A percentile compares a stretch with the other conserved stretches of the same genome.
Evolutionary conservation across 2,113 vertebrate species (phyloP).

Genomic region (Okapia johnstoni): DNA sequence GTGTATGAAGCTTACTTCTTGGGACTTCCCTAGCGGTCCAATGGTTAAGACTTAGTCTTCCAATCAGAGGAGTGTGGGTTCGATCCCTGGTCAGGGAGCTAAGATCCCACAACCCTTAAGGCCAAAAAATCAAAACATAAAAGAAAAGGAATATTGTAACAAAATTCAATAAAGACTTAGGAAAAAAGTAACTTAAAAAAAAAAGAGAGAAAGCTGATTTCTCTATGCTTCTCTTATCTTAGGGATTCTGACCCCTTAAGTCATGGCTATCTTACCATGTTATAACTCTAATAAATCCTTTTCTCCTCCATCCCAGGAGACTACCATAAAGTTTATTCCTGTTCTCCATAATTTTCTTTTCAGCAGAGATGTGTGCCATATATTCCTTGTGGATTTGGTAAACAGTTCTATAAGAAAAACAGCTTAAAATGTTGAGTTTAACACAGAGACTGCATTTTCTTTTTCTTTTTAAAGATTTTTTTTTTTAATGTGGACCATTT

Average conservation of each 20-base stretch:
- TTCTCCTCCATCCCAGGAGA: background rate
- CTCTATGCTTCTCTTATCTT: background rate
- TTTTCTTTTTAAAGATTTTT: background rate
- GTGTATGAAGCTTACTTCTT: background rate
- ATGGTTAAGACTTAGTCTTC: background rate
- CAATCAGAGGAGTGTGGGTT: background rate
- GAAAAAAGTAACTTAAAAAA: background rate
- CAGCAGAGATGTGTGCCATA: background rate
- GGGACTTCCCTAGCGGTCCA: background rate
- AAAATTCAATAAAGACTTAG: background rate
- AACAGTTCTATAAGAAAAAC: background rate
- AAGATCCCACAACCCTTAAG: background rate
- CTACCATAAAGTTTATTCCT: background rate
- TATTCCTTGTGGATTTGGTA: background rate
- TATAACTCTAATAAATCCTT: background rate
- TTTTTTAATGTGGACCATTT: background rate
- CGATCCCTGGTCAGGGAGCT: background rate
- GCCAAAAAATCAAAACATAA: background rate
- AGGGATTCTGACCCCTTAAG: background rate
- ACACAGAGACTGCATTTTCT: background rate
- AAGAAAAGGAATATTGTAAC: background rate
- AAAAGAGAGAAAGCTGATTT: background rate
- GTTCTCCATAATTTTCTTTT: background rate
- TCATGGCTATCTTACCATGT: background rate
- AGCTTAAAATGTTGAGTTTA: background rate